These are phyloP conservation scores for Thysanoteuthis rhombus DNA, from an alignment of 2,888 invertebrate species.

Conservation along the genomic window DNA sequence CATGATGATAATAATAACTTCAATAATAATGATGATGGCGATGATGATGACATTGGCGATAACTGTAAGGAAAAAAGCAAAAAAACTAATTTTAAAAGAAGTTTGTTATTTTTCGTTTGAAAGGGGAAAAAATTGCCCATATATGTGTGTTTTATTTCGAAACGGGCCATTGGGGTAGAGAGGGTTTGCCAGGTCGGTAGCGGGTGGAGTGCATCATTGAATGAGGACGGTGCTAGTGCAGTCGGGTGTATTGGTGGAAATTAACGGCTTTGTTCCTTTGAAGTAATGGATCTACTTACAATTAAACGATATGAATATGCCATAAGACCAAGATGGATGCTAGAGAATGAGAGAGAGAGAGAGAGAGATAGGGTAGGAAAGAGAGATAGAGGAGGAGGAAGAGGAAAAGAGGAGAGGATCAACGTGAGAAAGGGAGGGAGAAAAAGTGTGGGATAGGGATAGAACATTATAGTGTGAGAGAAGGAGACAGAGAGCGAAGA, in stretches of 20 bases:
- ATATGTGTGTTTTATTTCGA: background rate
- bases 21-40: no score
- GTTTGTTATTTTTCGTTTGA: background rate
- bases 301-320: background rate
- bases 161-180: background rate
- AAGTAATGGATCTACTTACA: background rate
- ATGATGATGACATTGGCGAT: no score
- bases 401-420: background rate
- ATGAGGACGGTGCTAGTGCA: no score
- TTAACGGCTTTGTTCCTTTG: background rate
- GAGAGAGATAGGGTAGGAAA: background rate
- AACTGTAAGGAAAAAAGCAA: background rate
- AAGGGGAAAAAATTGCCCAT: background rate
- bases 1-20: no score
- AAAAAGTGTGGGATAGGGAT: background rate
- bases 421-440: background rate
- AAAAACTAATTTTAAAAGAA: background rate
- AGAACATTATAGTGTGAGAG: no score
- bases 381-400: background rate
- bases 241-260: background rate
- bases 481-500: accelerated
- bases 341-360: background rate
- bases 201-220: background rate
- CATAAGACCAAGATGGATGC: background rate
- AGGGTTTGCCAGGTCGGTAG: background rate